A percentile compares a stretch with the other conserved stretches of the same genome.
Conservation (phyloP, 2,797 vertebrate genomes). For the Adrianichthys oophorus region DNA sequence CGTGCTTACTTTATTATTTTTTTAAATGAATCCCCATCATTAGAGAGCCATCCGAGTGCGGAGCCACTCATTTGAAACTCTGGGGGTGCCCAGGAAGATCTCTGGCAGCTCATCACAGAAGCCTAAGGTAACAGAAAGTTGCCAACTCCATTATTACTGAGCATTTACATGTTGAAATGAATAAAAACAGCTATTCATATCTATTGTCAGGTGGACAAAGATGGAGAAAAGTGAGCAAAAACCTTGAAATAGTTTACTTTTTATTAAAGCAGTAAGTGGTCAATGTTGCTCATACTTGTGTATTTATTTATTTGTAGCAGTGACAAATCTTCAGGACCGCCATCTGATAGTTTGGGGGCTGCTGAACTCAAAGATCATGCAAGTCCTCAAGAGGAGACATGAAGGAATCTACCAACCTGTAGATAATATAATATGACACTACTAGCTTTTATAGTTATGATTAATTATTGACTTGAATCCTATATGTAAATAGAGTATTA, state of each 20-base stretch:
- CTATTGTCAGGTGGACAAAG: conserved; percentile 69
- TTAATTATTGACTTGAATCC: conserved; percentile 21
- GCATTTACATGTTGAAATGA: not conserved
- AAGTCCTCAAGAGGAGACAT: conserved; percentile 75
- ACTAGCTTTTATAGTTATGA: conserved; percentile 22
- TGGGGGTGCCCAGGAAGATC: conserved; percentile 77
- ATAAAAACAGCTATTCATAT: not conserved
- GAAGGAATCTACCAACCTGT: conserved; percentile 18
- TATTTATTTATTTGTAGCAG: conserved; percentile 52
- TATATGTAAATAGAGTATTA: conserved; percentile 58
- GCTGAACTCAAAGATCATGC: conserved; percentile 66
- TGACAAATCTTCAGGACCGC: conserved; percentile 60
- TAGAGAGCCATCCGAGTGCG: conserved; percentile 89
- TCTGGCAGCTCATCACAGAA: conserved; percentile 59
- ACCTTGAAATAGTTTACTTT: not conserved
- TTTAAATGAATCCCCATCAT: conserved; percentile 4
- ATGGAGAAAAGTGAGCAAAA: conserved; percentile 69
- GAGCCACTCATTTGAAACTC: conserved; percentile 89
- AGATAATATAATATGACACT: conserved; percentile 29
- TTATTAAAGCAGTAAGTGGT: not conserved
- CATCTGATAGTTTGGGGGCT: conserved; percentile 39
- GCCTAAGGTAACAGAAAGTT: conserved; percentile 57
- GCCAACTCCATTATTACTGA: not conserved
- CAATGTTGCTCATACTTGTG: not conserved
- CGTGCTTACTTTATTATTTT: not conserved